A percentile compares a stretch with the other conserved stretches of the same genome.
phyloP scores from a whole-genome alignment of 2,797 vertebrate genomes.

The Rhabdophis nuchalis region DNA sequence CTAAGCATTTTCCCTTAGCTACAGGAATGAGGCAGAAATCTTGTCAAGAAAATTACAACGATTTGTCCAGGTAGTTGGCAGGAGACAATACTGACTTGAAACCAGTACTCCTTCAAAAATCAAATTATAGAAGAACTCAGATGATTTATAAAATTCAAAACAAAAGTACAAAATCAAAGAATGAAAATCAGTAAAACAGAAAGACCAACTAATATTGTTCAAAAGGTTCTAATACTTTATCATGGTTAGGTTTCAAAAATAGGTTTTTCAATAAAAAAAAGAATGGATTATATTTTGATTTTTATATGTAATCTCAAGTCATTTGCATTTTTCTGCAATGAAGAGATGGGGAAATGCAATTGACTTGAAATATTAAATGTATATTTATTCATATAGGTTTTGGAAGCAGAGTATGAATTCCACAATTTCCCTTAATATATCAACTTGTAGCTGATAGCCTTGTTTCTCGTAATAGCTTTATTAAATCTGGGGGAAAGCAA shows the following conservation, averaged over 20 bases:
- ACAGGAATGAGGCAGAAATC: background rate
- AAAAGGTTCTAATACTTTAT: background rate
- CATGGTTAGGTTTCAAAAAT: background rate
- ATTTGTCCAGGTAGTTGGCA: background rate
- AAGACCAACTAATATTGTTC: background rate
- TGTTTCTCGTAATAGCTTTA: conserved; percentile 49
- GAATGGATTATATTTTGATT: conserved; percentile 3
- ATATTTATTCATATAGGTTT: background rate
- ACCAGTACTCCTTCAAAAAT: background rate
- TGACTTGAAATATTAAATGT: background rate
- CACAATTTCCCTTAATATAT: conserved; percentile 39
- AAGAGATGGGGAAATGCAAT: background rate
- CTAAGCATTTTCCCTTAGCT: too few relatives aligned
- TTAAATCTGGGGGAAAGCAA: conserved; percentile 56
- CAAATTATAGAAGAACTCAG: background rate
- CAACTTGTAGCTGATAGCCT: conserved; percentile 43
- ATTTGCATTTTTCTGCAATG: conserved; percentile 27
- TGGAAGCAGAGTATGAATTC: conserved; percentile 28
- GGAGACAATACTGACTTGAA: background rate
- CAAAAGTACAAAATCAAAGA: background rate
- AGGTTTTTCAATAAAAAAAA: background rate
- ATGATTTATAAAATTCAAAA: background rate
- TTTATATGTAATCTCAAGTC: conserved; percentile 30
- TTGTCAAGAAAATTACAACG: background rate
- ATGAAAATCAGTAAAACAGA: background rate